A percentile compares a stretch with the other conserved stretches of the same genome.
phyloP scores from a whole-genome alignment of 2,888 invertebrate genomes.

The Stictocephala bisonia region DNA sequence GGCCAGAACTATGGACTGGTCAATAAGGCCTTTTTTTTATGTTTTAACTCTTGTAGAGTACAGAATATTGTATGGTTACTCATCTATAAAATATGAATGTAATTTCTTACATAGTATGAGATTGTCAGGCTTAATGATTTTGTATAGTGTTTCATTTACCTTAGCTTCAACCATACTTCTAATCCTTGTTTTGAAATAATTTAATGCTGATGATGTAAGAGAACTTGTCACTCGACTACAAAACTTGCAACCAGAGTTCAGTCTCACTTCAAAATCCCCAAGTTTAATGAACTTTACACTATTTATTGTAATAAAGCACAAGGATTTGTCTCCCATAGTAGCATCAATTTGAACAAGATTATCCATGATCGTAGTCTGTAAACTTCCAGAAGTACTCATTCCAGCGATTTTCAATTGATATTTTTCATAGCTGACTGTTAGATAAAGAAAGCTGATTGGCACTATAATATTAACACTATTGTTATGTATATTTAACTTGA shows the following conservation, averaged over 20 bases:
- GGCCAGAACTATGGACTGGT: too few relatives aligned
- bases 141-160: slow-evolving; percentile 20
- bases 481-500: slow-evolving; percentile 8
- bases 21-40: too few relatives aligned
- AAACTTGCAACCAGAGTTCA: slow-evolving; percentile 10
- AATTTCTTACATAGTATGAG: slow-evolving; percentile 34
- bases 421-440: slow-evolving; percentile 20
- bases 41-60: too few relatives aligned
- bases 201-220: slow-evolving; percentile 7
- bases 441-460: slow-evolving; percentile 24
- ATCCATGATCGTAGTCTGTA: slow-evolving; percentile 21
- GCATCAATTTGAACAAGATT: slow-evolving; percentile 18
- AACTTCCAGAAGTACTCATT: slow-evolving; percentile 12
- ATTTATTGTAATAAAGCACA: slow-evolving; percentile 40
- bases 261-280: slow-evolving; percentile 18
- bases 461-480: slow-evolving; percentile 27
- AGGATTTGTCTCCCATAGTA: slow-evolving; percentile 26
- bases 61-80: too few relatives aligned
- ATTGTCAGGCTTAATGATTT: slow-evolving; percentile 31
- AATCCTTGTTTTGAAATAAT: slow-evolving; percentile 33
- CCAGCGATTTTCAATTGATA: slow-evolving; percentile 12
- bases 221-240: slow-evolving; percentile 34
- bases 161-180: slow-evolving; percentile 28
- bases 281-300: slow-evolving; percentile 5
- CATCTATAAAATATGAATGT: slow-evolving; percentile 16